Evolutionary conservation across 2,797 vertebrate species (phyloP), one percentile per base, ranked within the genome.

Genomic region (Chaenodraco wilsoni): DNA sequence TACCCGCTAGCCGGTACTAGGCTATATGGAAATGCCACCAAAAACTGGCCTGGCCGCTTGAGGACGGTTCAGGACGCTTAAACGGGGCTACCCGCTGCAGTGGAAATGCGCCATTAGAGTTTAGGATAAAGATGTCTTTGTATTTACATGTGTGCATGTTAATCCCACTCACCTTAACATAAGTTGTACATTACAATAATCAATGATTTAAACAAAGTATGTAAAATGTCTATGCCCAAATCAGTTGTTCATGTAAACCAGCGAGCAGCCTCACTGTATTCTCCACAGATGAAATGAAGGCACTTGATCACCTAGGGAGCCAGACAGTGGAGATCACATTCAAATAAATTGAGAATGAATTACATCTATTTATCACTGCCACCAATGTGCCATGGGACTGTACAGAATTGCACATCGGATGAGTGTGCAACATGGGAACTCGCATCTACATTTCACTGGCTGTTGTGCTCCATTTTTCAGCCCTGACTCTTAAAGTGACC

Each of bases 291-390:
- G 43, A 79, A 55, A 86, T 52, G 58, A 65, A 57, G 43, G 41
- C 67, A 63, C 62, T 76, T 81, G 65, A 79, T 81, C 64, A 76
- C 23, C 19, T 11, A 21, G 55, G 50, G 45, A 74, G 55, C 57
- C 65, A 70, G 49, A 60, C 74, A 73, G 58, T 37, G 65, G 65
- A 69, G 69, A 78, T 74, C 73, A 48, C 50, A 79, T 81, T 82
- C 51, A 85, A 85, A 84, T 82, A 82, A 77, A 82, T 0, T 68
- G 77, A 78, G 59, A 51, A 80, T 88, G 82, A 84, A 83, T 87
- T 81, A 74, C 63, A 68, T 72, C 63, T 68, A 71, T 86, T 67
- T 57, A 74, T 86, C 80, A 83, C 44, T 27, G 65, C 68, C 58
- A 17, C 65, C 70, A 1, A 61, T 62, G 46, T 59, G 57, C 63